A percentile compares a stretch with the other conserved stretches of the same genome.
These are phyloP conservation scores for Acronicta psi DNA, from an alignment of 2,888 invertebrate genomes.

Conservation along the genomic window DNA sequence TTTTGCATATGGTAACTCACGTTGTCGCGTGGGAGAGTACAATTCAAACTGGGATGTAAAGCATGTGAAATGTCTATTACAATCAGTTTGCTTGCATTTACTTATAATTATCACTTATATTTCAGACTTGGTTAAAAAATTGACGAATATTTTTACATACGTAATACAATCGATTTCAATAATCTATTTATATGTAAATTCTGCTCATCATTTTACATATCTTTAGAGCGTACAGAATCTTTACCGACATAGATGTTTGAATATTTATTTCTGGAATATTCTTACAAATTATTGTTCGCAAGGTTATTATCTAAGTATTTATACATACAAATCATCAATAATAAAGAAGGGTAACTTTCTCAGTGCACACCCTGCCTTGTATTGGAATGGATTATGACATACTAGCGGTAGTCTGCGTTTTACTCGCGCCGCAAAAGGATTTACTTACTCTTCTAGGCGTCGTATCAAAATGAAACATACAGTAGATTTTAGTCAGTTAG, in stretches of 20 bases:
- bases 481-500: too few species aligned
- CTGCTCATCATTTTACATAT: conserved; percentile 10
- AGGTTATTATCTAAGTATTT: background rate
- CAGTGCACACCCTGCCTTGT: background rate
- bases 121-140: conserved; percentile 3
- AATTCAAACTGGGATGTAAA: conserved; percentile 7
- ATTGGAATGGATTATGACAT: background rate
- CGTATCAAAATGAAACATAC: too few species aligned
- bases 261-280: background rate
- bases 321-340: background rate
- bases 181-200: conserved; percentile 21
- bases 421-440: too few species aligned
- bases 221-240: conserved; percentile 2
- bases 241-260: background rate
- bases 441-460: too few species aligned
- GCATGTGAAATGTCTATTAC: conserved; percentile 14
- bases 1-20: conserved; percentile 20
- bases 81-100: conserved; percentile 6
- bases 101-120: background rate
- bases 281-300: background rate
- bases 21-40: conserved; percentile 23
- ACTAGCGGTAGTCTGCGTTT: too few species aligned
- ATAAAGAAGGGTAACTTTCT: background rate
- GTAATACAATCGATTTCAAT: conserved; percentile 5
- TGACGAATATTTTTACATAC: conserved; percentile 12